phyloP scores from a whole-genome alignment of 1,140 invertebrate genomes.

The Temnothorax nylanderi region DNA sequence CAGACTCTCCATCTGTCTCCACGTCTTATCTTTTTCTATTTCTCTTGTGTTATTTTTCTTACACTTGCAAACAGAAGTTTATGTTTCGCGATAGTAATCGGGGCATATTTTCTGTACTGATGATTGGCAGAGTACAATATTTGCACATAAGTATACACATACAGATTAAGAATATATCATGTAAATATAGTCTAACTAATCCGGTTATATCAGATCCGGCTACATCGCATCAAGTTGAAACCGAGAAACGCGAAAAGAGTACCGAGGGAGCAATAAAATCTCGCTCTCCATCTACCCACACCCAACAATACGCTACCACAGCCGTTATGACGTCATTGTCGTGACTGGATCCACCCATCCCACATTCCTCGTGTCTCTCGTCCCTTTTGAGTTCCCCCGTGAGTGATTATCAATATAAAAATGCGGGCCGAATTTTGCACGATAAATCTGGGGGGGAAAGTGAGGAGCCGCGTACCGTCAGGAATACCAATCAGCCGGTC shows the following conservation, averaged over 20 bases:
- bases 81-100: neutral
- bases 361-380: conserved; percentile 68
- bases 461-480: conserved; percentile 69
- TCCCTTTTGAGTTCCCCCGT: conserved; percentile 44
- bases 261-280: conserved; percentile 60
- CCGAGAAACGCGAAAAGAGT: conserved; percentile 60
- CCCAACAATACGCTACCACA: conserved; percentile 67
- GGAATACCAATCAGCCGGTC: conserved; percentile 81
- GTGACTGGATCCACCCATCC: conserved; percentile 72
- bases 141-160: neutral
- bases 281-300: conserved; percentile 70
- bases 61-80: neutral
- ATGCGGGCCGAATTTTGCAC: conserved; percentile 78
- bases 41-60: conserved; percentile 1
- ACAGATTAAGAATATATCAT: neutral
- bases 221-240: neutral
- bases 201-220: too few species aligned
- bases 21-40: conserved; percentile 27
- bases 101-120: neutral
- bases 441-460: conserved; percentile 75
- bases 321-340: conserved; percentile 72
- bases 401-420: conserved; percentile 81
- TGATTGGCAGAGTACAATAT: neutral
- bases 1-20: conserved; percentile 5
- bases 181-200: neutral